Evolutionary conservation across 2,888 invertebrate genomes (phyloP), one percentile per base, ranked within the genome.

Genomic region (Polyommatus icarus): DNA sequence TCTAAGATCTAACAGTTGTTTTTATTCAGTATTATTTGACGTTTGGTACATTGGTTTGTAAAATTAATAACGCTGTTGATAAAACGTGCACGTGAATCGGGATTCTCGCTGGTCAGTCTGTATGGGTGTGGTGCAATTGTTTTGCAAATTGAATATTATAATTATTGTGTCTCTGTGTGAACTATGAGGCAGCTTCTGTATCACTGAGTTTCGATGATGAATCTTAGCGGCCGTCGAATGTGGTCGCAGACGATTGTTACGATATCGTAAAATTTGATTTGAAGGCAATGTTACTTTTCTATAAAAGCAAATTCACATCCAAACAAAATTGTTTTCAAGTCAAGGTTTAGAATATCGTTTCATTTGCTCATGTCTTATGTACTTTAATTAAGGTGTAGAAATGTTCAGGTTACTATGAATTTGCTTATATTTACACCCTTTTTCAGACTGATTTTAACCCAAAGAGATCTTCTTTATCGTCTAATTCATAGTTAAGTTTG

Each of bases 371-470:
- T 67, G 29, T 67, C 67, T 67, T 67, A 67, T 67, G 67, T 67
- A 67, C 67, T 67, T 67, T 67, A 67, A 67, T 67, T 29, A 67
- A 67, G 67, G 67, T 67, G 32, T 67, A 67, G 24, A 24, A 61
- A 67, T 67, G 61, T 67, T 67, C 29, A 7, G 67, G 18, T 67
- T 61, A 24, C 10, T 61, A 61, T 61, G 8, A 67, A 29, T 75
- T 50, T 50, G 50, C 50, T 18, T 29, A 50, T 32, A 50, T 32
- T 75, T 54, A 75, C 75, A 54, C 15, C 46, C 46, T 54, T 20
- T n/a, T 54, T 75, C 54, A 54, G 50, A 75, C 75, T 75, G 75
- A 75, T 75, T 75, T 40, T 75, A 75, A 75, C 40, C 75, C 75
- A 75, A 75, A 75, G 75, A 75, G 29, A 24, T 20, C 73, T 73